phyloP scores from a whole-genome alignment of 2,797 vertebrate genomes.

The Megalops cyprinoides region DNA sequence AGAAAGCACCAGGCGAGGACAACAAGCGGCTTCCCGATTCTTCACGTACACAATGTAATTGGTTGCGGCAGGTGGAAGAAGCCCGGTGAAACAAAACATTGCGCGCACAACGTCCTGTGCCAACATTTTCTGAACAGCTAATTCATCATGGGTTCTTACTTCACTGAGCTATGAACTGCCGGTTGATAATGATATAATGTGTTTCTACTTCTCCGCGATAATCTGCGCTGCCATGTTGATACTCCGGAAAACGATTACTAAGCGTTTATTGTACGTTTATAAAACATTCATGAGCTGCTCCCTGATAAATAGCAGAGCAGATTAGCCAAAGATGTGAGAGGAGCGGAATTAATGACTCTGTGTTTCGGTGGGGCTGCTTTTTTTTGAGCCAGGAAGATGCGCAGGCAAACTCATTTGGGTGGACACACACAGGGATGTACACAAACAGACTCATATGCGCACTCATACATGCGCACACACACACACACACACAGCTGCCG shows the following conservation, averaged over 20 bases:
- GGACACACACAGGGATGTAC: constrained; percentile 31
- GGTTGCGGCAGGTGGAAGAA: constrained; percentile 4
- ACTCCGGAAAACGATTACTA: constrained; percentile 18
- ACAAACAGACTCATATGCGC: constrained; percentile 30
- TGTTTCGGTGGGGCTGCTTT: not conserved
- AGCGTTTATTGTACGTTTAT: constrained; percentile 21
- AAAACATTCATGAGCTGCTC: constrained; percentile 31
- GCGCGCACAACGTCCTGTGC: constrained; percentile 20
- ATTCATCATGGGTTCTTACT: constrained; percentile 78
- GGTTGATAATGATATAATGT: constrained; percentile 68
- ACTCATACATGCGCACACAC: constrained; percentile 1
- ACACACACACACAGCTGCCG: constrained; percentile 17
- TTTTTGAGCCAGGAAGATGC: not conserved
- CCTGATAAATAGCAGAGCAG: constrained; percentile 18
- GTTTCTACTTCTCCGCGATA: constrained; percentile 73
- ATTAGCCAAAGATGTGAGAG: constrained; percentile 11
- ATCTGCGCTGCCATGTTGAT: constrained; percentile 59
- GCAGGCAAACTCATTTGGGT: not conserved
- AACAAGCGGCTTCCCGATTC: not conserved
- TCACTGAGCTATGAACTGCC: constrained; percentile 70
- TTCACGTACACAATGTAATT: constrained; percentile 1
- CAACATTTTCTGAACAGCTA: constrained; percentile 53
- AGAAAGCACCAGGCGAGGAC: not conserved
- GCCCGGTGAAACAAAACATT: constrained; percentile 6
- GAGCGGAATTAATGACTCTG: not conserved